Evolutionary conservation across 2,113 vertebrate genomes (phyloP), one percentile per base, ranked within the genome.

Genomic region (Psophia crepitans): DNA sequence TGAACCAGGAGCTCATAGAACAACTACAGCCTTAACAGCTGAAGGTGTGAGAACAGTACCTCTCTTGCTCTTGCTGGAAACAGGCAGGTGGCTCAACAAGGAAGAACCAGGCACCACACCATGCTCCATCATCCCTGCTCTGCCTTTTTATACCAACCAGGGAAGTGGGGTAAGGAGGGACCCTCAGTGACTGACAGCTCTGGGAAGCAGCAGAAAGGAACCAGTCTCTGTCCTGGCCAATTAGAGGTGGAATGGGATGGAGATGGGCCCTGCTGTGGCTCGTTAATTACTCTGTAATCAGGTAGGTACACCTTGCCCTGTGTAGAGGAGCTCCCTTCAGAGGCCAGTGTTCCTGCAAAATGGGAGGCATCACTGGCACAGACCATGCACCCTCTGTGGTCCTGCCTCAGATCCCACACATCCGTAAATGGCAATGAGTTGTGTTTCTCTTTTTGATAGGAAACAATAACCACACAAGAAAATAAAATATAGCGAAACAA

Each of bases 1-100:
- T 0, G 0, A 79, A 30, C 4, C 11, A 61, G 33, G 3, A 56
- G 6, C 1, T 51, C 39, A 39, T 3, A 65, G 35, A 86, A 23
- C 48, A 53, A 22, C 7, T 18, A 32, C 4, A 85, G 9, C 48
- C 11, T 39, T 21, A 35, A 16, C 4, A 58, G 2, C 37, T 2
- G 0, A 43, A 70, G 33, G 8, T 0, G 4, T 23, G 8, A 71
- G 2, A 41, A 0, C 21, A 39, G 1, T 2, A 63, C 69, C 60
- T 78, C 35, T 11, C 16, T 3, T 11, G 2, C 10, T 37, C 22
- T 73, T 73, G 4, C 1, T 8, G 1, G 1, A 51, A 0, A 0
- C 0, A 0, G 44, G 1, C 32, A 87, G 2, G 1, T 0, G 14
- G 0, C 15, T 0, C 57, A 86, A 0, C 16, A 87, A 44, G 0